Evolutionary conservation across 2,888 invertebrate species (phyloP).

Genomic region (Hydropsyche betteni): DNA sequence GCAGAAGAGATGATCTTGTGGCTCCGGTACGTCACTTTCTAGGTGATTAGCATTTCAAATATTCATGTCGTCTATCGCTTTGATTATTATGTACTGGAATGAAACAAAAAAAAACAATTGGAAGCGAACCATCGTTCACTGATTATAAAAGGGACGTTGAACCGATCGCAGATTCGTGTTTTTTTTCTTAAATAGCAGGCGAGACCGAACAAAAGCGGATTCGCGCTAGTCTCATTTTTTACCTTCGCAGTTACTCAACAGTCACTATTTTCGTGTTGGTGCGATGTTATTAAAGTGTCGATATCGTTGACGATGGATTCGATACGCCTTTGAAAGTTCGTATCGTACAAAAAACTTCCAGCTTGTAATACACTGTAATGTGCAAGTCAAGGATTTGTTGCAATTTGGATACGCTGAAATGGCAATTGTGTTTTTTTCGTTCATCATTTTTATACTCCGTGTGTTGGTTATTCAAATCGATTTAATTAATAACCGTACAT

Average conservation of each 20-base stretch:
- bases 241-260: background rate
- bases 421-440: conserved; percentile 11
- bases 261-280: background rate
- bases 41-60: too few species aligned
- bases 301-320: conserved; percentile 17
- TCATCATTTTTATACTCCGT: background rate
- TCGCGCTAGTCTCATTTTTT: background rate
- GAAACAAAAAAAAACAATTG: too few species aligned
- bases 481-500: conserved; percentile 7
- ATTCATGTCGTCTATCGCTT: too few species aligned
- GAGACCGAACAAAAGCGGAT: too few species aligned
- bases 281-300: conserved; percentile 21
- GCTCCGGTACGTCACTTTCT: too few species aligned
- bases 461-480: conserved; percentile 4
- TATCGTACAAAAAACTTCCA: conserved; percentile 5
- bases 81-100: too few species aligned
- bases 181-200: too few species aligned
- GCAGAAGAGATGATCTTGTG: too few species aligned
- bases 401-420: conserved; percentile 13
- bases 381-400: conserved; percentile 16
- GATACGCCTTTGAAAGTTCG: conserved; percentile 3
- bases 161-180: too few species aligned
- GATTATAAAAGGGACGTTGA: too few species aligned
- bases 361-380: background rate
- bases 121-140: too few species aligned